These are phyloP conservation scores for Oxytorus armatus DNA, from an alignment of 2,888 invertebrate genomes.

Conservation along the genomic window DNA sequence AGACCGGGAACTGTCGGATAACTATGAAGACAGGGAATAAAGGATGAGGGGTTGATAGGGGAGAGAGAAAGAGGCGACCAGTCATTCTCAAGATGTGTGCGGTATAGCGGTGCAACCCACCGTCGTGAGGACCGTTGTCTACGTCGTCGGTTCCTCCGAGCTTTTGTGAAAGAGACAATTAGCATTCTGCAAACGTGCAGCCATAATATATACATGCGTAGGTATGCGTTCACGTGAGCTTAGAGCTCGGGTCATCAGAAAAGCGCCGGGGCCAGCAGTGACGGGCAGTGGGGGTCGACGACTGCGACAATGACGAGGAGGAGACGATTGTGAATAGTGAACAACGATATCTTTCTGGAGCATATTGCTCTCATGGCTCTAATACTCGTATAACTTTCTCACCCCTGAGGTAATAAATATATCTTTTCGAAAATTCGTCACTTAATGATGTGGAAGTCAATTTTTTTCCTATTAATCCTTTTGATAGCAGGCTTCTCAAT, in stretches of 20 bases:
- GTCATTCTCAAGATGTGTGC: constrained; percentile 26
- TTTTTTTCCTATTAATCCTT: no score
- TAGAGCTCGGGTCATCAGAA: constrained; percentile 67
- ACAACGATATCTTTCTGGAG: not conserved
- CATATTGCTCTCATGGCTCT: not conserved
- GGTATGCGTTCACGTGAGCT: not conserved
- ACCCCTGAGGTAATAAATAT: no score
- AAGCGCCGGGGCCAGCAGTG: constrained; percentile 65
- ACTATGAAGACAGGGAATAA: constrained; percentile 37
- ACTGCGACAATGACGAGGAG: constrained; percentile 39
- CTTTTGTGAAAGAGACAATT: constrained; percentile 76
- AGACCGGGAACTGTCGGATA: constrained; percentile 32
- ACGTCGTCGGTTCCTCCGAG: constrained; percentile 53
- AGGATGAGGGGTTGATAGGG: constrained; percentile 50
- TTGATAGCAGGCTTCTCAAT: no score
- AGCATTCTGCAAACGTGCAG: constrained; percentile 74
- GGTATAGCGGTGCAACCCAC: constrained; percentile 30
- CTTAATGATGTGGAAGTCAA: no score
- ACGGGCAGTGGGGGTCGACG: constrained; percentile 35
- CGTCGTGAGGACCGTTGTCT: constrained; percentile 48
- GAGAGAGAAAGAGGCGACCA: constrained; percentile 32
- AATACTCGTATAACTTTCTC: no score
- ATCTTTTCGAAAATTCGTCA: no score
- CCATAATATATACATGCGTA: constrained; percentile 7
- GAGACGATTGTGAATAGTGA: constrained; percentile 22